Evolutionary conservation across 2,888 invertebrate species (phyloP).

Genomic region (Cataglyphis albicans): DNA sequence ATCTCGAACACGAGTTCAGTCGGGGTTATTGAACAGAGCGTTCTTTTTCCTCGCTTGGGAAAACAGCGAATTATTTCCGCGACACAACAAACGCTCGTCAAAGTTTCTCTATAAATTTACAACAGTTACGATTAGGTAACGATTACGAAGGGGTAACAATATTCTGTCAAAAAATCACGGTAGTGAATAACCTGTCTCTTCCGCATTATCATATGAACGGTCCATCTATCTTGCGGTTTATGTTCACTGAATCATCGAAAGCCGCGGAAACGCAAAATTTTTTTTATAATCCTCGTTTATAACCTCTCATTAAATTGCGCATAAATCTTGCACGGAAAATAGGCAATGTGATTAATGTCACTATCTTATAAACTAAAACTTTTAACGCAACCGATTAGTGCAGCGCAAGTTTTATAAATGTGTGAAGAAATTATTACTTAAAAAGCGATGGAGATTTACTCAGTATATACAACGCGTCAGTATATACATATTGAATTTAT

Average conservation of each 20-base stretch:
- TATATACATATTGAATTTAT: neutral
- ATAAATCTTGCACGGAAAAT: slow-evolving; percentile 2
- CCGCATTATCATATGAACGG: slow-evolving; percentile 20
- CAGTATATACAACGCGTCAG: neutral
- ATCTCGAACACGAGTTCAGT: slow-evolving; percentile 38
- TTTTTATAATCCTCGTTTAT: neutral
- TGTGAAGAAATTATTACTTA: neutral
- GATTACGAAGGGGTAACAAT: neutral
- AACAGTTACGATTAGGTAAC: neutral
- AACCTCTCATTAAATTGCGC: neutral
- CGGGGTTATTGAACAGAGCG: slow-evolving; percentile 54
- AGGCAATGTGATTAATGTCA: neutral
- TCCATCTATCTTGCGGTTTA: slow-evolving; percentile 21
- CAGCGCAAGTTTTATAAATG: neutral
- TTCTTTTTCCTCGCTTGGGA: neutral
- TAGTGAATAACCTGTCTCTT: neutral
- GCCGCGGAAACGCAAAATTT: neutral
- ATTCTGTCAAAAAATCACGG: neutral
- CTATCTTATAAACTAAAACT: neutral
- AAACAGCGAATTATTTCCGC: slow-evolving; percentile 34
- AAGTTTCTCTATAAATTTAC: slow-evolving; percentile 32
- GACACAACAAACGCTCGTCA: neutral
- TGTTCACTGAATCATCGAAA: slow-evolving; percentile 22
- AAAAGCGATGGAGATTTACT: neutral
- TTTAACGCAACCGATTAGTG: neutral